A percentile compares a stretch with the other conserved stretches of the same genome.
phyloP scores from a whole-genome alignment of 2,113 vertebrate species.

The Tragulus kanchil region DNA sequence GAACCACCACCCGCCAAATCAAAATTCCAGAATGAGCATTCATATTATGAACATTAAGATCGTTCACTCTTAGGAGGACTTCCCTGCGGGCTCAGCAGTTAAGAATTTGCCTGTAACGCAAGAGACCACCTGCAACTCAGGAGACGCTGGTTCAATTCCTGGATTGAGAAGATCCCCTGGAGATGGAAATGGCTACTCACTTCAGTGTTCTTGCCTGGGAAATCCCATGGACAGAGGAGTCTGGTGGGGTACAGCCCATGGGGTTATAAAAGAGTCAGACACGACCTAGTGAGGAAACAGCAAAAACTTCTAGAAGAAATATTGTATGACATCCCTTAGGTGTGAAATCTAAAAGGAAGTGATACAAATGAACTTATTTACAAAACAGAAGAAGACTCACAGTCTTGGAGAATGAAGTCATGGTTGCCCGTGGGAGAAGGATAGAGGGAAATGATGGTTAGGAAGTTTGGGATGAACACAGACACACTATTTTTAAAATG shows the following conservation, averaged over 20 bases:
- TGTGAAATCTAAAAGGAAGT: not conserved
- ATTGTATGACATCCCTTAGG: not conserved
- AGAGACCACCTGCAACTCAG: not conserved
- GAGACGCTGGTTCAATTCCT: not conserved
- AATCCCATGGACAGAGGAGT: not conserved
- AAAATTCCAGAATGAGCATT: slow-evolving; percentile 5
- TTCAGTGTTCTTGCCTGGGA: not conserved
- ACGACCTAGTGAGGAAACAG: not conserved
- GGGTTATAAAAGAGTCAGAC: fast-evolving
- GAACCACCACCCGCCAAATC: not conserved
- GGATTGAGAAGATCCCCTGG: not conserved
- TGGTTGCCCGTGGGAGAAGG: not conserved
- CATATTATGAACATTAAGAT: not conserved
- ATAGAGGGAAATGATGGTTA: not conserved
- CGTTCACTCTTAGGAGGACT: not conserved
- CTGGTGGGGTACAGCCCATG: not conserved
- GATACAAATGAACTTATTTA: not conserved
- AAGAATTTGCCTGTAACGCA: no score
- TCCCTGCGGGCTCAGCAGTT: not conserved
- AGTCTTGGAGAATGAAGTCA: not conserved
- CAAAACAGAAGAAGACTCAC: not conserved
- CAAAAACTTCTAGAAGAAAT: not conserved
- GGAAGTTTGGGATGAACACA: not conserved
- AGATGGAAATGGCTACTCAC: not conserved
- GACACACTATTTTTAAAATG: not conserved